phyloP scores from a whole-genome alignment of 2,113 vertebrate genomes.

The Ariopsis seemanni region DNA sequence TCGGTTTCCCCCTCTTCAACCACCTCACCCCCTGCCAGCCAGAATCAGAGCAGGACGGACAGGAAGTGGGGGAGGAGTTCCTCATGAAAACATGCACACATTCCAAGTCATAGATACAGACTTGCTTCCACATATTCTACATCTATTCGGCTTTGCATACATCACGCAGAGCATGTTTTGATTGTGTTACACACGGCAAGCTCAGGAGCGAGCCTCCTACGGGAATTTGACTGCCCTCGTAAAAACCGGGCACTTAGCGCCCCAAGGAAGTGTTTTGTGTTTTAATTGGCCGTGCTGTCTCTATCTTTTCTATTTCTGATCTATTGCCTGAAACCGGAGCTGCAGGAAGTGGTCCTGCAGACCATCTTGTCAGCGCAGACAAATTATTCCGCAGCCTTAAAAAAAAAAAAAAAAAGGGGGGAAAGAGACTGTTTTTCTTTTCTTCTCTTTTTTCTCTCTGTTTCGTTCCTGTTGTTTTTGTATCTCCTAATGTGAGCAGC shows the following conservation, averaged over 20 bases:
- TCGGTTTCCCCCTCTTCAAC: slow-evolving; percentile 6
- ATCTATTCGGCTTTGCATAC: not conserved
- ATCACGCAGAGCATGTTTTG: slow-evolving; percentile 22
- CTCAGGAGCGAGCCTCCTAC: slow-evolving; percentile 10
- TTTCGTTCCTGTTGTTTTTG: slow-evolving; percentile 65
- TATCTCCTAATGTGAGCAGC: slow-evolving; percentile 44
- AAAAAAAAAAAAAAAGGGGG: slow-evolving; percentile 47
- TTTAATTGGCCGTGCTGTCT: slow-evolving; percentile 41
- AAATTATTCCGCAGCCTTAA: slow-evolving; percentile 72
- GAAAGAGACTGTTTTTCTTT: slow-evolving; percentile 54
- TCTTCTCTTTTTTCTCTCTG: slow-evolving; percentile 44
- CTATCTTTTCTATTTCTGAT: slow-evolving; percentile 57
- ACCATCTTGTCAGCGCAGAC: slow-evolving; percentile 74
- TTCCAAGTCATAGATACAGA: not conserved
- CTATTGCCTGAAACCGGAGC: slow-evolving; percentile 75
- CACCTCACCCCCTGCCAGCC: slow-evolving; percentile 48
- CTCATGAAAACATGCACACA: slow-evolving; percentile 51
- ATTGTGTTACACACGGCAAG: not conserved
- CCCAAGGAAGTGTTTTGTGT: slow-evolving; percentile 42
- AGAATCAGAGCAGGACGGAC: slow-evolving; percentile 67
- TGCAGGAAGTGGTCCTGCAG: slow-evolving; percentile 81
- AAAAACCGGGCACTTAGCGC: slow-evolving; percentile 30
- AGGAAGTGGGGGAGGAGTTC: slow-evolving; percentile 71
- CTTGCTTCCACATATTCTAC: not conserved
- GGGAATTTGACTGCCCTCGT: slow-evolving; percentile 21